These are phyloP conservation scores for Cheilosia urbana DNA, from an alignment of 2,888 invertebrate genomes.

Conservation along the genomic window DNA sequence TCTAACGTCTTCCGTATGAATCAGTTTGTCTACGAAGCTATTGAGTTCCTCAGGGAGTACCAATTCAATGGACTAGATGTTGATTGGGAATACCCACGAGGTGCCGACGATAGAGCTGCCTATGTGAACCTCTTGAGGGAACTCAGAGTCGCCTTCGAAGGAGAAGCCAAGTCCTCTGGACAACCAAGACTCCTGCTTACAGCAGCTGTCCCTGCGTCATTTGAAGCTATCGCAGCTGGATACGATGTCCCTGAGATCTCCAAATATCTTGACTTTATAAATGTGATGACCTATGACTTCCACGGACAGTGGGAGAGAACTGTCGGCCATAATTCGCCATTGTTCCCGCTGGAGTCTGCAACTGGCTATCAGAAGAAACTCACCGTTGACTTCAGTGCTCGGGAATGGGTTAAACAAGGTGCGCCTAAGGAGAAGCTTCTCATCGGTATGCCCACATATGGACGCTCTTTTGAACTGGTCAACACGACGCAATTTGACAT, in stretches of 20 bases:
- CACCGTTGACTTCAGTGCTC: constrained; percentile 95
- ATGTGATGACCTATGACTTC: constrained; percentile 98
- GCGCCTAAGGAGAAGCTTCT: constrained; percentile 96
- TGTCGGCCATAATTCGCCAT: constrained; percentile 96
- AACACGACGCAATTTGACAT: constrained; percentile 95
- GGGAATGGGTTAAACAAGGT: constrained; percentile 96
- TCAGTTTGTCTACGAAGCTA: constrained; percentile 97
- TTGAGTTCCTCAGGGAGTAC: constrained; percentile 95
- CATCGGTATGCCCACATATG: constrained; percentile 97
- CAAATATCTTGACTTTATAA: constrained; percentile 96
- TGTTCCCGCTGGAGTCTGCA: constrained; percentile 94
- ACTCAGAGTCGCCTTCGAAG: constrained; percentile 95
- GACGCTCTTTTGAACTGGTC: constrained; percentile 94
- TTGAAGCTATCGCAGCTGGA: constrained; percentile 96
- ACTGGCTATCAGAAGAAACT: constrained; percentile 96
- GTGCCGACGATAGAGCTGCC: constrained; percentile 92
- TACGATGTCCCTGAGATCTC: constrained; percentile 97
- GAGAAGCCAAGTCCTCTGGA: constrained; percentile 94
- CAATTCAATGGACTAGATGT: constrained; percentile 97
- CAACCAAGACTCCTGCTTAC: constrained; percentile 91
- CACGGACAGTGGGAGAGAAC: constrained; percentile 97
- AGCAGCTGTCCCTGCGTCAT: constrained; percentile 96
- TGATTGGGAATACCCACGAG: constrained; percentile 97
- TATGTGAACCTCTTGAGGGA: constrained; percentile 93
- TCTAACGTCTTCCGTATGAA: constrained; percentile 97